phyloP scores from a whole-genome alignment of 1,140 invertebrate genomes.

The Zaprionus gabonicus region DNA sequence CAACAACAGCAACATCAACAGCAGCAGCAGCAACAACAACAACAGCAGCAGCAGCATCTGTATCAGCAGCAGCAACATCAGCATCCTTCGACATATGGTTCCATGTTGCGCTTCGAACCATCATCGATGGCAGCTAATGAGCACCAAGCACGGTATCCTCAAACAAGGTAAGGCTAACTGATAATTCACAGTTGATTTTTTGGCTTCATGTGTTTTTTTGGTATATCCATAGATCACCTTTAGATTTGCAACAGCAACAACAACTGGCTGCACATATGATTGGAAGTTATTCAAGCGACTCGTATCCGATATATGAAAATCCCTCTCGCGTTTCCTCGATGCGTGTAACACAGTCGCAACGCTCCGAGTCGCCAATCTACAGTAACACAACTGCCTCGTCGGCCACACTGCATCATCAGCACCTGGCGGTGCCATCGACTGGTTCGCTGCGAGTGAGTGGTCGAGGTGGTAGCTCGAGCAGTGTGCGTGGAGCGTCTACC shows the following conservation, averaged over 20 bases:
- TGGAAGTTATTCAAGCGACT: slow-evolving; percentile 74
- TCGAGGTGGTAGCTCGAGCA: slow-evolving; percentile 58
- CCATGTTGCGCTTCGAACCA: slow-evolving; percentile 52
- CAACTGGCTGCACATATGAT: slow-evolving; percentile 48
- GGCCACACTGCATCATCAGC: slow-evolving; percentile 53
- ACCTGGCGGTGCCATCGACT: slow-evolving; percentile 44
- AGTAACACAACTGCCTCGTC: slow-evolving; percentile 77
- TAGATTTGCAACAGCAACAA: slow-evolving; percentile 56
- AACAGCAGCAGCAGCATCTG: slow-evolving; percentile 57
- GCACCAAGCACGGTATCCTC: slow-evolving; percentile 59
- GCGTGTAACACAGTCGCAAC: slow-evolving; percentile 71
- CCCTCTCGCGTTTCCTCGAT: slow-evolving; percentile 77
- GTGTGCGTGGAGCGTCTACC: slow-evolving; percentile 51
- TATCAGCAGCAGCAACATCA: slow-evolving; percentile 45
- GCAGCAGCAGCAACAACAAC: slow-evolving; percentile 40
- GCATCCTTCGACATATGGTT: slow-evolving; percentile 48
- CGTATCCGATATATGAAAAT: slow-evolving; percentile 83
- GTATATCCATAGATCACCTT: slow-evolving; percentile 40
- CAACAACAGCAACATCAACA: slow-evolving; percentile 56
- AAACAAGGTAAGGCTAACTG: slow-evolving; percentile 43
- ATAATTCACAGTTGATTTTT: background rate
- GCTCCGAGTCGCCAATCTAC: slow-evolving; percentile 84
- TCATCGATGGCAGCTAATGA: slow-evolving; percentile 52
- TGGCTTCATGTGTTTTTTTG: slow-evolving; percentile 8
- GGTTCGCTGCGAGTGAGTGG: slow-evolving; percentile 56